Evolutionary conservation across 2,113 vertebrate genomes (phyloP).

Genomic region (Osmerus mordax): DNA sequence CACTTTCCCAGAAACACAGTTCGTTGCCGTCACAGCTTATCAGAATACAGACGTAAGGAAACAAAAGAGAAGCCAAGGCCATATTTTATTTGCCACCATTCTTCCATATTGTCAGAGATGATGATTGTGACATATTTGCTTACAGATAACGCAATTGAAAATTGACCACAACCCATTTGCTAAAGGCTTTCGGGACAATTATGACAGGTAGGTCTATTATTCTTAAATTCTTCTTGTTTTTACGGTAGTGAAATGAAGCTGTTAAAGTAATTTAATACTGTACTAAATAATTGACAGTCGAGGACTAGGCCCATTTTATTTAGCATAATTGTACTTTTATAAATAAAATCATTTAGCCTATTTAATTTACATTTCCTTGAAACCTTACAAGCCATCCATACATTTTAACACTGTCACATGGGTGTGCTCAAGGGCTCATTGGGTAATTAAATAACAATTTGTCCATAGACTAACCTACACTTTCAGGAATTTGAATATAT

Average conservation of each 20-base stretch:
- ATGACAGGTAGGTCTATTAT: conserved; percentile 71
- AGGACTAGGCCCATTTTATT: too few species aligned
- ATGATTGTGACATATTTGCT: conserved; percentile 18
- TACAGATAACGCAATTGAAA: conserved; percentile 84
- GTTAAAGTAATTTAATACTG: not conserved
- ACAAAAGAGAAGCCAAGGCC: too few species aligned
- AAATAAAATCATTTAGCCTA: too few species aligned
- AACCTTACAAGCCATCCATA: too few species aligned
- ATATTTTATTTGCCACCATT: not conserved
- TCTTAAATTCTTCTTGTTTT: too few species aligned
- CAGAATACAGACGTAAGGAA: conserved; percentile 85
- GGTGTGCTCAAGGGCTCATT: too few species aligned
- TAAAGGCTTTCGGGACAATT: conserved; percentile 88
- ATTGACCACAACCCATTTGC: conserved; percentile 88
- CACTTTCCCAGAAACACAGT: conserved; percentile 87
- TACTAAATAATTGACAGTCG: not conserved
- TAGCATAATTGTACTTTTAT: too few species aligned
- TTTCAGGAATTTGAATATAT: too few species aligned
- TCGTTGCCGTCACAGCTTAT: conserved; percentile 86
- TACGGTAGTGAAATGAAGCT: conserved; percentile 50
- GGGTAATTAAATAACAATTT: too few species aligned
- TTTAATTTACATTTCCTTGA: too few species aligned
- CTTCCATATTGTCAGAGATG: not conserved
- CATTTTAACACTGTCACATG: not conserved
- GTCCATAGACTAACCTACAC: too few species aligned